Conservation (phyloP, 2,888 invertebrate species). For the Athalia cordata region DNA sequence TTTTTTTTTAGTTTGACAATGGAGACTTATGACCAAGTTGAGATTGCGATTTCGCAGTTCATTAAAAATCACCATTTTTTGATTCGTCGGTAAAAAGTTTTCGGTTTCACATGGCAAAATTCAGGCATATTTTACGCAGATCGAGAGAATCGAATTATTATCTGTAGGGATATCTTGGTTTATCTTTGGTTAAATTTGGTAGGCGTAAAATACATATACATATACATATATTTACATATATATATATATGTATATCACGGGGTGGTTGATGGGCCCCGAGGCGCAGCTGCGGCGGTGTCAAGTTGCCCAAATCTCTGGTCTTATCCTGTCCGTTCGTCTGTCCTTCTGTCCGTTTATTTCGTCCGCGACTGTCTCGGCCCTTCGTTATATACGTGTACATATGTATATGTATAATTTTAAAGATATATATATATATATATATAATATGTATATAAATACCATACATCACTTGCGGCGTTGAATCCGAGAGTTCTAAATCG, state of each 20-base stretch:
- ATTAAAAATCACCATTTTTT: too few species aligned
- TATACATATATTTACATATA: neutral
- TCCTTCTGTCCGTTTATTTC: neutral
- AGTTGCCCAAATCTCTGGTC: constrained; percentile 61
- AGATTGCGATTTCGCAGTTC: too few species aligned
- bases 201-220: neutral
- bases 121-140: neutral
- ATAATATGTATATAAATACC: too few species aligned
- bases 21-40: too few species aligned
- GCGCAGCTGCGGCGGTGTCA: constrained; percentile 62
- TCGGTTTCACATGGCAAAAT: too few species aligned
- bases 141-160: neutral
- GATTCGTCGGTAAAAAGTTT: too few species aligned
- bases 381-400: constrained; percentile 18
- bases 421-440: too few species aligned
- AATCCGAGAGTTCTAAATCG: too few species aligned
- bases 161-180: neutral
- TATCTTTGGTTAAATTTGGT: neutral
- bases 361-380: constrained; percentile 35
- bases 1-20: too few species aligned
- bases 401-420: neutral
- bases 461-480: too few species aligned
- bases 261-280: constrained; percentile 40
- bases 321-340: constrained; percentile 50
- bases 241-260: neutral